Conservation (phyloP, 2,797 vertebrate genomes). For the Oophaga sylvatica region DNA sequence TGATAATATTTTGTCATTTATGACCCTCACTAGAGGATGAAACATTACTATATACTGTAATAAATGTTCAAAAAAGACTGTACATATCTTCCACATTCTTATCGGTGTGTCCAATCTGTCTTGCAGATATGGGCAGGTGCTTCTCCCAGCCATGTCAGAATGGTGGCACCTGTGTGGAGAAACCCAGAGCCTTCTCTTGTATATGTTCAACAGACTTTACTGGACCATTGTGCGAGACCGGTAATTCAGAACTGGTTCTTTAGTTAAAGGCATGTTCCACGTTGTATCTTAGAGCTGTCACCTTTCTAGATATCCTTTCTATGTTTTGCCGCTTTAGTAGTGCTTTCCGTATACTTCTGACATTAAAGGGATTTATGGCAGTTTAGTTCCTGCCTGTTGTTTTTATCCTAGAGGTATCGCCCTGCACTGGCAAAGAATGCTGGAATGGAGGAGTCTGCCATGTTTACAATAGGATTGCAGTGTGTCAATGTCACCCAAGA, state of each 20-base stretch:
- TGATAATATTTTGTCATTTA: background rate
- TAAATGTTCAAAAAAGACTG: background rate
- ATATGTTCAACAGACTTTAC: conserved; percentile 81
- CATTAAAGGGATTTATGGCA: conserved; percentile 57
- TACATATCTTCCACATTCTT: background rate
- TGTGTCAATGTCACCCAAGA: conserved; percentile 70
- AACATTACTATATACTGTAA: background rate
- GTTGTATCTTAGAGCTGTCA: background rate
- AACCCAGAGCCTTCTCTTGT: conserved; percentile 83
- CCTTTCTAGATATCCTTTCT: background rate
- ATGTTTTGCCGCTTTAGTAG: background rate
- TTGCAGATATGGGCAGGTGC: conserved; percentile 90
- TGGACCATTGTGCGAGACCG: conserved; percentile 76
- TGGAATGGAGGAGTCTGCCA: conserved; percentile 72
- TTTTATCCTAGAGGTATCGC: conserved; percentile 69
- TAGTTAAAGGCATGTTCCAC: background rate
- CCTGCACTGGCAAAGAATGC: conserved; percentile 71
- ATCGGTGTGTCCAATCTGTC: background rate
- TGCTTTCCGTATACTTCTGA: conserved; percentile 11
- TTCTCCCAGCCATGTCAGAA: conserved; percentile 89
- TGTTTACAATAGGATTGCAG: conserved; percentile 57
- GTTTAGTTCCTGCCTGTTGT: conserved; percentile 56
- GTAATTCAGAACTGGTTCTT: conserved; percentile 64
- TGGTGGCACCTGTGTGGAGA: conserved; percentile 83
- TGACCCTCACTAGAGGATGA: background rate